Evolutionary conservation across 2,113 vertebrate species (phyloP).

Genomic region (Nasalis larvatus): DNA sequence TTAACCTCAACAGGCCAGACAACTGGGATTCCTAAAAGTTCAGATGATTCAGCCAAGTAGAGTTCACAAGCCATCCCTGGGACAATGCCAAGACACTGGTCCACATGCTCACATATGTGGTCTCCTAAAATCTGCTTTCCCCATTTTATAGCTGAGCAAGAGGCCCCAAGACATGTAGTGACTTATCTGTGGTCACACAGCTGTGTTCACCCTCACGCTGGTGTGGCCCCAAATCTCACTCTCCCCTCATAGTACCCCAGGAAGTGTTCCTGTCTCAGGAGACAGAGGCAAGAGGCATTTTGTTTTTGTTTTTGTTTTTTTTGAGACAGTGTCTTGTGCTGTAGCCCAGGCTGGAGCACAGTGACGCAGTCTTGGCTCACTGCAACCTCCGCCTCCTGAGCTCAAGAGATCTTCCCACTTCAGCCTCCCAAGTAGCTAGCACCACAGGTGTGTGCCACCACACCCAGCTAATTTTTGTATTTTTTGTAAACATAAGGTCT

Average conservation of each 20-base stretch:
- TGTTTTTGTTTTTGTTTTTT: too few species aligned
- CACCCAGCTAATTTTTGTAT: too few species aligned
- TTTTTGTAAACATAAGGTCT: too few species aligned
- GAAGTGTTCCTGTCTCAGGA: not conserved
- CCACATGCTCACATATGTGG: accelerated
- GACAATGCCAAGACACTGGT: not conserved
- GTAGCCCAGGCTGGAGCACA: too few species aligned
- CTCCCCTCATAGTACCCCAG: not conserved
- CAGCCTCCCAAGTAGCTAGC: too few species aligned
- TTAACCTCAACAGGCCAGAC: not conserved
- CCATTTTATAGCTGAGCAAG: not conserved
- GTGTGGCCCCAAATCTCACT: not conserved
- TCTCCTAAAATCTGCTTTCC: not conserved
- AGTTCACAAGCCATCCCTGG: not conserved
- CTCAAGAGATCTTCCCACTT: too few species aligned
- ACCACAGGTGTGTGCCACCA: too few species aligned
- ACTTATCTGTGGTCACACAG: too few species aligned
- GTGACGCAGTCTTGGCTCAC: too few species aligned
- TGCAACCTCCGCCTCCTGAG: too few species aligned
- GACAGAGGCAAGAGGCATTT: accelerated
- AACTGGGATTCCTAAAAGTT: not conserved
- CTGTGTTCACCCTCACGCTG: not conserved
- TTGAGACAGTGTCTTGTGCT: too few species aligned
- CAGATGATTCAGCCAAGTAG: too few species aligned
- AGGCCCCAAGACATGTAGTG: not conserved